Evolutionary conservation across 2,888 invertebrate genomes (phyloP), one percentile per base, ranked within the genome.

Genomic region (Ichneumon xanthorius): DNA sequence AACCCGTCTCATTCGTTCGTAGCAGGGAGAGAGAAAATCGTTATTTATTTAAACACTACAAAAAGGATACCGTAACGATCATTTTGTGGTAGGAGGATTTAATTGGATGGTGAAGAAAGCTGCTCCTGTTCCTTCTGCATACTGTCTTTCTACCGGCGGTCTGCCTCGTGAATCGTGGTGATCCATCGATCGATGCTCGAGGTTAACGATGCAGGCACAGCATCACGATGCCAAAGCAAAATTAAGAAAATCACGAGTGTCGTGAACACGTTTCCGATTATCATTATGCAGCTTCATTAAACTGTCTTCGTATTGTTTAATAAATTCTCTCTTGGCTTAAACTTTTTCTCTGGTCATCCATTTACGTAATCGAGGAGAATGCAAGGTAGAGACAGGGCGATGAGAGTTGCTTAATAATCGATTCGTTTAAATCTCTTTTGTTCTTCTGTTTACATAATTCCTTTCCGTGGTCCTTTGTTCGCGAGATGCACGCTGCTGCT

Each of bases 51-150:
- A 88, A 88, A 88, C 88, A 82, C 82, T 86, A 81, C 84, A 88
- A 88, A 48, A 87, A 88, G 88, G 86, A 86, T 86, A 87, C 76
- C 82, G 82, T 87, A 87, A 87, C 88, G 86, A 88, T 88, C 77
- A 71, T 84, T 68, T 84, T 63, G 77, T 45, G 81, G 80, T 85
- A 55, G 72, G 76, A 81, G 83, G 85, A 86, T 88, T 88, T 88
- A 88, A 88, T 88, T 88, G 88, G 88, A 88, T 75, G 86, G 80
- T 55, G 84, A 88, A 86, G 88, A 88, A 88, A 88, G 88, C 88
- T 88, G 85, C 85, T 84, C 76, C 86, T 85, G 75, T 76, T 85
- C 63, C 79, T 81, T 79, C 75, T 70, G 50, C 73, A 55, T 77
- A 78, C 48, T 30, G 70, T 70, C 26, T 53, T 37, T 77, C 78